These are phyloP conservation scores for Manis pentadactyla DNA, from an alignment of 2,797 vertebrate genomes.

Conservation along the genomic window DNA sequence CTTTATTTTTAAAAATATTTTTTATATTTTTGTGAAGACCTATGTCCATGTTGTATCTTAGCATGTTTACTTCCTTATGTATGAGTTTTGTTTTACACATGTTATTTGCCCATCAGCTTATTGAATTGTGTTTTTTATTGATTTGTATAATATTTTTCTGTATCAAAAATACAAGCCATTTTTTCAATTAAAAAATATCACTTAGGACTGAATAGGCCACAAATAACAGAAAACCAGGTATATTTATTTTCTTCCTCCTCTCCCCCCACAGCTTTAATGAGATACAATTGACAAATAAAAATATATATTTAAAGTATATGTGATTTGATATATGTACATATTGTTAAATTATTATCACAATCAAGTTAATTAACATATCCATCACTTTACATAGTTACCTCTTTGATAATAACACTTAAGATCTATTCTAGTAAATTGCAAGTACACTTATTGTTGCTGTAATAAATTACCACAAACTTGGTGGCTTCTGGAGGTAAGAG, in stretches of 20 bases:
- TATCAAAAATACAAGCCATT: background rate
- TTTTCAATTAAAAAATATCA: background rate
- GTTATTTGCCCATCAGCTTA: background rate
- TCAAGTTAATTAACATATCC: background rate
- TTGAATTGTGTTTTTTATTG: background rate
- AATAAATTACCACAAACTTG: background rate
- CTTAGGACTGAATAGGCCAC: background rate
- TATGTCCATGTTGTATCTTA: background rate
- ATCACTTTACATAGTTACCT: background rate
- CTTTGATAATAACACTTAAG: background rate
- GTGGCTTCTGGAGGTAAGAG: background rate
- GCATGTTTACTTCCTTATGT: background rate
- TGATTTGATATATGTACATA: background rate
- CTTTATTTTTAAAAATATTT: conserved; percentile 13
- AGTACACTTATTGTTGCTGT: background rate
- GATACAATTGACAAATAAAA: background rate
- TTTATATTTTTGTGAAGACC: background rate
- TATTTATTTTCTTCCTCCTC: background rate
- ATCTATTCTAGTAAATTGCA: background rate
- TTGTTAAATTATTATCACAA: background rate
- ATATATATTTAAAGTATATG: background rate
- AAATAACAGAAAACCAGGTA: background rate
- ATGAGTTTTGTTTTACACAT: background rate
- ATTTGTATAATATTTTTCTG: background rate
- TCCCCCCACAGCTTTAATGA: background rate